phyloP scores from a whole-genome alignment of 2,113 vertebrate genomes.

The Apteryx mantelli region DNA sequence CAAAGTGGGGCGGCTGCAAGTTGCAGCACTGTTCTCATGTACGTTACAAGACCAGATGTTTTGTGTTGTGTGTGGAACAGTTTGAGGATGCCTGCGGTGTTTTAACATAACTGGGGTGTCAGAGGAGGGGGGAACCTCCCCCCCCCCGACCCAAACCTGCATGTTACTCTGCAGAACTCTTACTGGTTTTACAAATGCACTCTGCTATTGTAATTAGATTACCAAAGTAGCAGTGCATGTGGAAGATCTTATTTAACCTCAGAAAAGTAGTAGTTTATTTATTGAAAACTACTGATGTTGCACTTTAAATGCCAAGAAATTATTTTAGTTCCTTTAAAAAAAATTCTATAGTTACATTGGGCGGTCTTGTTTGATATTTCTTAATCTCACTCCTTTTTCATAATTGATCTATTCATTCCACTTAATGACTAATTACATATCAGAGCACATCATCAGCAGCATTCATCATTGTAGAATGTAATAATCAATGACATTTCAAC shows the following conservation, averaged over 20 bases:
- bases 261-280: slow-evolving; percentile 80
- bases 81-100: background rate
- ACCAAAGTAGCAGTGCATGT: slow-evolving; percentile 71
- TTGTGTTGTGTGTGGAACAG: background rate
- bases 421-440: slow-evolving; percentile 99
- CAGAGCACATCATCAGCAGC: slow-evolving; percentile 94
- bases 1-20: slow-evolving; percentile 67
- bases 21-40: background rate
- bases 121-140: background rate
- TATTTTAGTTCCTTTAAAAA: slow-evolving; percentile 78
- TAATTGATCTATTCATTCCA: slow-evolving; percentile 99
- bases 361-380: slow-evolving; percentile 91
- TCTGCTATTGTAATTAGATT: slow-evolving; percentile 77
- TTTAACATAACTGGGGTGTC: background rate
- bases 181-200: slow-evolving; percentile 30
- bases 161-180: slow-evolving; percentile 14
- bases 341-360: slow-evolving; percentile 81
- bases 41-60: background rate
- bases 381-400: slow-evolving; percentile 91
- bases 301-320: slow-evolving; percentile 83
- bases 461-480: slow-evolving; percentile 99
- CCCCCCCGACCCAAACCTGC: background rate
- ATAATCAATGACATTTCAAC: slow-evolving; percentile 99
- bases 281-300: slow-evolving; percentile 81
- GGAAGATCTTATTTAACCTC: slow-evolving; percentile 79